Evolutionary conservation across 2,113 vertebrate genomes (phyloP), one percentile per base, ranked within the genome.

Genomic region (Dissostichus mawsoni): DNA sequence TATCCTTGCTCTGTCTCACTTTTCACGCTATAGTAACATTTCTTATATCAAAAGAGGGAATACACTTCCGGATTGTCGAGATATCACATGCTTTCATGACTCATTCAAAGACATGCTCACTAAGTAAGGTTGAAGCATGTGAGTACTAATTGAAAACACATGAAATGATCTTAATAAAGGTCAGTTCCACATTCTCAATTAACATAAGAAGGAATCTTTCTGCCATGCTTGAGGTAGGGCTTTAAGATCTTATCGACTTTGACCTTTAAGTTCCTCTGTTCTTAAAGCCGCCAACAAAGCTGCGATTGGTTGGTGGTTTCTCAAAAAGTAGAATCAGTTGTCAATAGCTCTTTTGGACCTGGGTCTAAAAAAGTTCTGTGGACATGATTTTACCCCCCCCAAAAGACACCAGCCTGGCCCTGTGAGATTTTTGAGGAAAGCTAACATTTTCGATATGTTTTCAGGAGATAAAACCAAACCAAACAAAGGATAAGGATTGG

Each of bases 121-220:
- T 73, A 29, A 13, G 20, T 58, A 45, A 83, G 2, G 5, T 14
- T 58, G 53, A 79, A 72, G 11, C 16, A 23, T 8, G 41, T 56
- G 2, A 25, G 48, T 69, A n/a, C 64, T 67, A 51, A 87, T 18
- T 70, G 51, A 82, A 29, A 77, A 61, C 8, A 29, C 36, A 6
- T 55, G 0, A 76, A 20, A 66, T 47, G 9, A 55, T 74, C 6
- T 41, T 1, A 7, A 77, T 29, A 61, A 13, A 61, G 36, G 55
- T n/a, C 23, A 12, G 17, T 23, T 36, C 3, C n/a, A 8, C 25
- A 4, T 53, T 53, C 11, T 62, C 47, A 10, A 65, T 41, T 5
- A 29, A 29, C 3, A 29, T 29, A 29, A 29, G 25, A 3, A 29
- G 25, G 25, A 29, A 29, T 29, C 29, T 29, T 29, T 29, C 29